Percentiles rank a stretch among this genome's conserved stretches.
These are phyloP conservation scores for Bombylius discolor DNA, from an alignment of 2,888 invertebrate species.

Conservation along the genomic window DNA sequence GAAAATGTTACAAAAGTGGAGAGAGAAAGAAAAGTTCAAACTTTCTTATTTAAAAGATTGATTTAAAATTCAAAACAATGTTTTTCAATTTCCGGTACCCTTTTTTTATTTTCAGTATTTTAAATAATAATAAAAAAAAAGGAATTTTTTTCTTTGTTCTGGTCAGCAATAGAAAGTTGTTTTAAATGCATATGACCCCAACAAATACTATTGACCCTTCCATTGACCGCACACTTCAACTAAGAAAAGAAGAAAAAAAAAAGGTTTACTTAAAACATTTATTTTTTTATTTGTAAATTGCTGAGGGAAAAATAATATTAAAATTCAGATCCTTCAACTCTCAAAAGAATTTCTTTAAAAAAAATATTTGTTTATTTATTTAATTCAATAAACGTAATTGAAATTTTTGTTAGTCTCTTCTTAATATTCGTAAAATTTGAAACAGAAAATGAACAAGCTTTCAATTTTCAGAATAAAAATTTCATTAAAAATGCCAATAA, in stretches of 20 bases:
- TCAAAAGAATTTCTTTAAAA: background rate
- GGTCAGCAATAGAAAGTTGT: too few species aligned
- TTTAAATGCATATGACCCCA: too few species aligned
- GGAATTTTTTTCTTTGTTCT: too few species aligned
- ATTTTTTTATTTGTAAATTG: too few species aligned
- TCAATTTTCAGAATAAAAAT: too few species aligned
- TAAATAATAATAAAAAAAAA: background rate
- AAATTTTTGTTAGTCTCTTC: background rate
- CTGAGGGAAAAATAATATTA: background rate
- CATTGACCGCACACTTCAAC: background rate
- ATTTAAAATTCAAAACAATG: slow-evolving; percentile 14
- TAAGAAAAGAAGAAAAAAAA: background rate
- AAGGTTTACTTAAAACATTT: too few species aligned
- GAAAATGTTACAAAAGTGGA: too few species aligned
- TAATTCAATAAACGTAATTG: background rate
- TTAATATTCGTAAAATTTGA: too few species aligned
- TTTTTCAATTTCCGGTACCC: slow-evolving; percentile 13
- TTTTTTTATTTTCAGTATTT: background rate
- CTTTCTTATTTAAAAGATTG: background rate
- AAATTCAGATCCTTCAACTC: background rate
- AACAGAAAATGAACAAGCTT: too few species aligned
- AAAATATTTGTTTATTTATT: background rate
- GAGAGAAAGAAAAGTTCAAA: too few species aligned
- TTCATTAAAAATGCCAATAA: too few species aligned
- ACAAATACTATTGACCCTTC: background rate